Evolutionary conservation across 2,888 invertebrate genomes (phyloP).

Genomic region (Hirtodrosophila confusa): DNA sequence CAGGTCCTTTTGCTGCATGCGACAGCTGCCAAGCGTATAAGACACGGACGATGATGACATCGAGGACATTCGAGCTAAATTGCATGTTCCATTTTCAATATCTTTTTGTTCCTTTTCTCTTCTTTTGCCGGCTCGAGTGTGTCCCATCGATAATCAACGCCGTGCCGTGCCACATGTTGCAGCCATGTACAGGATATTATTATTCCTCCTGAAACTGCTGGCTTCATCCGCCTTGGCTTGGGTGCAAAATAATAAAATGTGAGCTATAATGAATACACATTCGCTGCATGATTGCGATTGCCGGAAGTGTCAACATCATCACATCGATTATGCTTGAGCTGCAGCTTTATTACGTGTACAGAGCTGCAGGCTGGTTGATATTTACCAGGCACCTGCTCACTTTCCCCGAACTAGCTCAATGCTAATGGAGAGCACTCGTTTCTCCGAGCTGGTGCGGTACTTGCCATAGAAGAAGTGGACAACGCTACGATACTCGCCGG

Average conservation of each 20-base stretch:
- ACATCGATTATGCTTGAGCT: constrained; percentile 63
- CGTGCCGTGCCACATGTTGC: constrained; percentile 69
- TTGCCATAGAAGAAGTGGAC: constrained; percentile 47
- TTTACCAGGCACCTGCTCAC: no score
- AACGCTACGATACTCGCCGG: constrained; percentile 39
- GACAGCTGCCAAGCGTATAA: constrained; percentile 60
- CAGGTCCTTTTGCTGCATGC: constrained; percentile 54
- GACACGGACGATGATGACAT: constrained; percentile 26
- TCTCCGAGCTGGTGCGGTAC: constrained; percentile 33
- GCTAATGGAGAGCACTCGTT: constrained; percentile 17
- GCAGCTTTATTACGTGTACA: constrained; percentile 33
- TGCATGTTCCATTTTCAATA: constrained; percentile 61
- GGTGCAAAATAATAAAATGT: constrained; percentile 24
- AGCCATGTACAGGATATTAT: constrained; percentile 71
- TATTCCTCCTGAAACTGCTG: constrained; percentile 50
- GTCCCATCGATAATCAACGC: constrained; percentile 59
- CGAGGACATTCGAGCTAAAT: constrained; percentile 63
- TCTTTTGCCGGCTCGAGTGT: constrained; percentile 8
- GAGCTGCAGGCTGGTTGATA: not conserved
- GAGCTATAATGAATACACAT: constrained; percentile 32
- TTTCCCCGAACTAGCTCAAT: constrained; percentile 23
- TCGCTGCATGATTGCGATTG: constrained; percentile 33
- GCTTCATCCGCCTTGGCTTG: constrained; percentile 34
- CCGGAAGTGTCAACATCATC: constrained; percentile 63
- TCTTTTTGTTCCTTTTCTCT: constrained; percentile 8